Evolutionary conservation across 2,797 vertebrate genomes (phyloP).

Genomic region (Antrozous pallidus): DNA sequence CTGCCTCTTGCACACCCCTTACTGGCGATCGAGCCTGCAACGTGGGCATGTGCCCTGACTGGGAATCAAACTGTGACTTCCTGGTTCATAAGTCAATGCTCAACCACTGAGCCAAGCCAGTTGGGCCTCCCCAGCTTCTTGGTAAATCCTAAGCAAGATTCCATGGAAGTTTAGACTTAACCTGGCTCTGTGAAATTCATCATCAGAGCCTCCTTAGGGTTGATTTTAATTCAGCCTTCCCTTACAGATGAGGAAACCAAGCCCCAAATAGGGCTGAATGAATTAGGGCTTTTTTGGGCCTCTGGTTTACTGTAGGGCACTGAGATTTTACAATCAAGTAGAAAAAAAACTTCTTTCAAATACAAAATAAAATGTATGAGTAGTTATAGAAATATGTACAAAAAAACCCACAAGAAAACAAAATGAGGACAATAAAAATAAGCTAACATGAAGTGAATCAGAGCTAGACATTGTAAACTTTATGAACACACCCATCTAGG

Average conservation of each 20-base stretch:
- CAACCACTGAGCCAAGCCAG: not conserved
- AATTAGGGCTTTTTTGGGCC: not conserved
- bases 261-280: not conserved
- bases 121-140: not conserved
- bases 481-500: not conserved
- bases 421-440: not conserved
- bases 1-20: not conserved
- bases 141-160: not conserved
- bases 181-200: not conserved
- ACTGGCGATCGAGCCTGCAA: not conserved
- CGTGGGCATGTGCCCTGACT: not conserved
- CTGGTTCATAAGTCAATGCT: not conserved
- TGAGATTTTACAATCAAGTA: constrained; percentile 9
- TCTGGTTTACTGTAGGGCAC: not conserved
- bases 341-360: not conserved
- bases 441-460: not conserved
- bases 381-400: not conserved
- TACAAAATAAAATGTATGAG: not conserved
- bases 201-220: not conserved
- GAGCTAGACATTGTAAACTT: not conserved
- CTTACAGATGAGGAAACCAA: not conserved
- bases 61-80: not conserved
- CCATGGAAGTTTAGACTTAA: not conserved
- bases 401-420: not conserved
- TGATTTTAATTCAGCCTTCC: not conserved